Base-by-base conservation (phyloP, 2,797 vertebrate genomes). In the Parauchenoglanis ngamensis region DNA sequence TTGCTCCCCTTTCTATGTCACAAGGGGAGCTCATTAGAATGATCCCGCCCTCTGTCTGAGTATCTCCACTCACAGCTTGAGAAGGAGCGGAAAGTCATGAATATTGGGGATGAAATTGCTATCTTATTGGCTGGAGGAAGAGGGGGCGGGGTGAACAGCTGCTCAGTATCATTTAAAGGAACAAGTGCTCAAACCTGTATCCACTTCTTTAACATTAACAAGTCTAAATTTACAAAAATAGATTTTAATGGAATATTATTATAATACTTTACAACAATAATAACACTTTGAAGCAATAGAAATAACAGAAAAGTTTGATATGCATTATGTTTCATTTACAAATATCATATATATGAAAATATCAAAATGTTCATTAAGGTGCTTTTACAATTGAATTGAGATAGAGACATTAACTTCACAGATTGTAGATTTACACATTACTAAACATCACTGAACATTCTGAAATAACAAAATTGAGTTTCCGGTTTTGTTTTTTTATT, bases 121-220 rank as follows among this genome's bases (percentile, higher is more conserved):
- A 40, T 3, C 40, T 40, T 40, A 40, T 40, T 40, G 40, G 40
- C 40, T 49, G 49, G 49, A 49, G 49, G 10, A 10, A 49, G 49
- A 49, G 49, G 10, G 35, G 35, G 35, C 35, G 35, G 35, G 35
- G 35, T 35, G 35, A 35, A 2, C 35, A 35, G 35, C 35, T 35
- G 35, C 35, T 35, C 35, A 35, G 35, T 35, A 35, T 35, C 35
- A 35, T 35, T 35, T 35, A 35, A 35, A 35, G 35, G 35, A 35
- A 35, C 35, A 35, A 35, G 35, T 35, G 35, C 35, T 35, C 35
- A 35, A 35, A 35, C 35, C 35, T 35, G 35, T 8, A 40, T 21
- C 15, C 68, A 72, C 31, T 73, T 73, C 40, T 46, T 73, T 73
- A 73, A 73, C 72, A 46, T 75, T 75, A 11, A 76, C 44, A 76